phyloP scores from a whole-genome alignment of 2,888 invertebrate species.

The Alsophila aescularia region DNA sequence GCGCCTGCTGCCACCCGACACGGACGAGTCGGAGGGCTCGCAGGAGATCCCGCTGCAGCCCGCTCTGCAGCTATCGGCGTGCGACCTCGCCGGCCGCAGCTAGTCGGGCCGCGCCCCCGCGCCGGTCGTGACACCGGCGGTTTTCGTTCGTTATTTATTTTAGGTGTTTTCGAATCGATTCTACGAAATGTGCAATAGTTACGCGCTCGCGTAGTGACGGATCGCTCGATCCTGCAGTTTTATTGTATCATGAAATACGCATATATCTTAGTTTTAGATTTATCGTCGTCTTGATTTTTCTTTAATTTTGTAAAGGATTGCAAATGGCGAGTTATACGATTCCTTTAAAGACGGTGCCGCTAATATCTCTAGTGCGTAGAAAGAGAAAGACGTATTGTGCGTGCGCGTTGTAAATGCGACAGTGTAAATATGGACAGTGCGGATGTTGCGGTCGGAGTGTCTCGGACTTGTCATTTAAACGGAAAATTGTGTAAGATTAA shows the following conservation, averaged over 20 bases:
- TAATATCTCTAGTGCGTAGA: conserved; percentile 37
- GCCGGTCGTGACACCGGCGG: background rate
- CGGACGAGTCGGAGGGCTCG: conserved; percentile 71
- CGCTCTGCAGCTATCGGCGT: conserved; percentile 64
- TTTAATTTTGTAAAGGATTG: conserved; percentile 13
- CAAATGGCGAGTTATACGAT: background rate
- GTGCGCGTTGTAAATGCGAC: conserved; percentile 58
- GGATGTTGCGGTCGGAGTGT: conserved; percentile 17
- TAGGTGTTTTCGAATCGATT: conserved; percentile 15
- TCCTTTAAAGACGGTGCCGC: conserved; percentile 41
- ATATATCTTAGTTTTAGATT: background rate
- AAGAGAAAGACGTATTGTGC: conserved; percentile 11
- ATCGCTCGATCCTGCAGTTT: conserved; percentile 23
- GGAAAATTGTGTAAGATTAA: conserved; percentile 45
- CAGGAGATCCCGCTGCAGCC: conserved; percentile 76
- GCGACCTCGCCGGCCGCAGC: conserved; percentile 62
- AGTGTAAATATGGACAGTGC: conserved; percentile 56
- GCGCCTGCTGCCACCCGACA: conserved; percentile 65
- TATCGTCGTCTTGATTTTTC: conserved; percentile 14
- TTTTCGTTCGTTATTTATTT: conserved; percentile 29
- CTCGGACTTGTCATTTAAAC: conserved; percentile 44
- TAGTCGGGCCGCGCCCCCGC: conserved; percentile 39
- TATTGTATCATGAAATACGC: conserved; percentile 23
- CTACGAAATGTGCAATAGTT: conserved; percentile 60
- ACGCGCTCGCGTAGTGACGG: conserved; percentile 41